Percentiles rank a stretch among this genome's conserved stretches.
Conservation (phyloP, 2,797 vertebrate genomes). For the Sebastes oblongus region DNA sequence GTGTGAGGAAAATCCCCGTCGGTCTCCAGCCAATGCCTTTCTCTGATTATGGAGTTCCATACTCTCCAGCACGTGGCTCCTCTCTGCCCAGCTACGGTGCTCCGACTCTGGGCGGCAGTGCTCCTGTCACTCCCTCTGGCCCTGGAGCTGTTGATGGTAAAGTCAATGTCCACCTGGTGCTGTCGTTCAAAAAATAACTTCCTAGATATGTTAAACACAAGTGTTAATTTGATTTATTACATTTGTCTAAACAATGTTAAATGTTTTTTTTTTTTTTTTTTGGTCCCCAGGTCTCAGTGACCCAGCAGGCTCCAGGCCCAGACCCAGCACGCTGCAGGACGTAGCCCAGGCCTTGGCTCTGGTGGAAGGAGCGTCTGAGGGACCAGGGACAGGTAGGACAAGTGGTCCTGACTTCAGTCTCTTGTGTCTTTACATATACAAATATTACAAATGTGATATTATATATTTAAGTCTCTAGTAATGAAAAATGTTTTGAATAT, state of each 20-base stretch:
- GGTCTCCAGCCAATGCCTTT: neutral
- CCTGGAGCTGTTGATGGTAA: constrained; percentile 9
- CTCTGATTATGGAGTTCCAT: neutral
- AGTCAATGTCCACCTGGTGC: constrained; percentile 22
- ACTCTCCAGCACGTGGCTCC: neutral
- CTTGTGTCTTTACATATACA: neutral
- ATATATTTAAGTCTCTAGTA: neutral
- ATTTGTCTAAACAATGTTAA: neutral
- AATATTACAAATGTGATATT: neutral
- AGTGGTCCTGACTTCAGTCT: neutral
- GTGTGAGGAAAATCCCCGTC: neutral
- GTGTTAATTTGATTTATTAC: neutral
- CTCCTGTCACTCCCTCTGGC: constrained; percentile 1
- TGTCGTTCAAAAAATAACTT: neutral
- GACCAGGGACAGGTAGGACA: constrained; percentile 27
- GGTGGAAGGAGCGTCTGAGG: neutral
- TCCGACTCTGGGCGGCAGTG: neutral
- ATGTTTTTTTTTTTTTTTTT: neutral
- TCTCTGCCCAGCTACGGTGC: neutral
- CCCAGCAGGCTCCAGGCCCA: neutral
- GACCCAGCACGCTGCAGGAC: constrained; percentile 53
- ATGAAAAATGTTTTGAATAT: too few species aligned
- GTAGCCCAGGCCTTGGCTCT: constrained; percentile 32
- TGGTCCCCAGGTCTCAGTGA: neutral
- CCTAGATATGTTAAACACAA: neutral